Evolutionary conservation across 2,113 vertebrate genomes (phyloP), one percentile per base, ranked within the genome.

Genomic region (Brienomyrus brachyistius): DNA sequence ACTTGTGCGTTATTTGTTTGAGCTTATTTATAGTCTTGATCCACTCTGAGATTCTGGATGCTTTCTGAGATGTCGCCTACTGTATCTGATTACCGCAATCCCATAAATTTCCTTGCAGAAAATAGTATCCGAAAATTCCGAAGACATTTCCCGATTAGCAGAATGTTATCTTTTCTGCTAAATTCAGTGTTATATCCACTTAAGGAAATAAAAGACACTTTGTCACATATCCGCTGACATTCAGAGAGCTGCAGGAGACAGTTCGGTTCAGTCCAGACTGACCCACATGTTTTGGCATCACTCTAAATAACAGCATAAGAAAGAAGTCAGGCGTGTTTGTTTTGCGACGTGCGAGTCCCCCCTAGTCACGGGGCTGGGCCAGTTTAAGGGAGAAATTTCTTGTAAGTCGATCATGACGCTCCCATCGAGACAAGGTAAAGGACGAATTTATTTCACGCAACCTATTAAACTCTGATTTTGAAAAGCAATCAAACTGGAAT

Each of bases 21-120:
- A 90, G 66, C 51, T 91, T 90, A 91, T 93, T 89, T 91, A 70
- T 92, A 92, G 94, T 94, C 91, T 90, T 62, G 89, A 84, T 84
- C 40, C 89, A 54, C 51, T 84, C 47, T 19, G 77, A 47, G 80
- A 47, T 52, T 45, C 8, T 9, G 56, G 51, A n/a, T 82, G 88
- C 10, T 84, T 89, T 84, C 17, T 31, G 11, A 89, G 89, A 89
- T 84, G 15, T 80, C 35, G 51, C 43, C 54, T 84, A 83, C 77
- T 84, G 15, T n/a, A 23, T 74, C 56, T 89, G 31, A 89, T 66
- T 89, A 85, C 50, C 35, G 74, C 87, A 86, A 89, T 88, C 52
- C 90, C 35, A 7, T 4, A 74, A 43, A 54, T 86, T 88, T 70
- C 51, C 52, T 27, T 62, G 51, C 86, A 43, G 74, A 83, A 88